Conservation (phyloP, 2,113 vertebrate genomes). For the Megaceryle torquata region DNA sequence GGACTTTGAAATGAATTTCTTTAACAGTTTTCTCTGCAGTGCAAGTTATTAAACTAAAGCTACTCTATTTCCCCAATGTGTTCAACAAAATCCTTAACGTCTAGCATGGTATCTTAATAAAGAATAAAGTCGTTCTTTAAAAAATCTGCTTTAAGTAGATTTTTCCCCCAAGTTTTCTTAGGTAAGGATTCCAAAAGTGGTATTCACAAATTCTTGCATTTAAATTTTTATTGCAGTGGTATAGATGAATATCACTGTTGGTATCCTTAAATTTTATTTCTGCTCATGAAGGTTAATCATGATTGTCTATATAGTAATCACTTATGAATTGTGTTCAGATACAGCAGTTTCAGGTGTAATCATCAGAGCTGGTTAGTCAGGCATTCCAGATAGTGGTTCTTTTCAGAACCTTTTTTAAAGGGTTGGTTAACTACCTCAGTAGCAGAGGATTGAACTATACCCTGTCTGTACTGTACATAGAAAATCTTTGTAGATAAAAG, state of each 20-base stretch:
- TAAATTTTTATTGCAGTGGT: conserved; percentile 80
- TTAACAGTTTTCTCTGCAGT: conserved; percentile 88
- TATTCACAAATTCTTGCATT: conserved; percentile 78
- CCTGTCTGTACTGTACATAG: conserved; percentile 99
- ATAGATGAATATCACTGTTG: conserved; percentile 78
- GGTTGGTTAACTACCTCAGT: conserved; percentile 96
- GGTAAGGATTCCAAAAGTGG: conserved; percentile 81
- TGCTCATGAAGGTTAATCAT: conserved; percentile 93
- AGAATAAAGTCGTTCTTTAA: conserved; percentile 79
- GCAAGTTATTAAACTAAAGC: conserved; percentile 88
- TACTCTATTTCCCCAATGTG: conserved; percentile 83
- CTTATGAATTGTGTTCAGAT: conserved; percentile 93
- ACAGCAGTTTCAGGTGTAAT: conserved; percentile 99
- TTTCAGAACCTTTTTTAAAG: conserved; percentile 99
- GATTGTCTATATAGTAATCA: conserved; percentile 89
- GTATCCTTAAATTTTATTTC: conserved; percentile 82
- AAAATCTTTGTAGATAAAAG: conserved; percentile 99
- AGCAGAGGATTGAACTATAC: conserved; percentile 99
- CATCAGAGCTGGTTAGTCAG: conserved; percentile 99
- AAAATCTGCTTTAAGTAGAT: conserved; percentile 85
- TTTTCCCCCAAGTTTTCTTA: conserved; percentile 76
- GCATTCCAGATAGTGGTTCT: conserved; percentile 99
- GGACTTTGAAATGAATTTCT: conserved; percentile 88
- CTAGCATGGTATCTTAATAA: conserved; percentile 85
- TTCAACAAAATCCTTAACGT: conserved; percentile 83